Base-by-base conservation (phyloP, 1,140 invertebrate genomes). In the Zaprionus inermis region DNA sequence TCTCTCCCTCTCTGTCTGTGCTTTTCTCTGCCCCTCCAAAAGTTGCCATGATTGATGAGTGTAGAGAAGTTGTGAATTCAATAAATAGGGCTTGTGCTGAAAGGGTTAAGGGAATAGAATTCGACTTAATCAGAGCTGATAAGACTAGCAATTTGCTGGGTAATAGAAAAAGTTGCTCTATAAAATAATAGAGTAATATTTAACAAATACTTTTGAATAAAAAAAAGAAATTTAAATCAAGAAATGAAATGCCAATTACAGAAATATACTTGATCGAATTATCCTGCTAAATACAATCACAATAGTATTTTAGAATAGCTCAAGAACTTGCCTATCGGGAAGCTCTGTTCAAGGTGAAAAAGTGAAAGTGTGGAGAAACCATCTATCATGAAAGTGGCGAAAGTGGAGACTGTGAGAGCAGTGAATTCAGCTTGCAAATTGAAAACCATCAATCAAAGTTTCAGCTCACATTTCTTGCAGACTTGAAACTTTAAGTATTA, bases 391-490 rank as follows among this genome's bases (percentile, higher is more conserved):
- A 30, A 28, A n/a, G 7, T 22, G 68, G 22, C 24, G 57, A 66
- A 80, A 77, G 72, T 73, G 59, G 51, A 66, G 61, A 69, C 65
- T 36, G 64, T 54, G 58, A 38, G 30, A 58, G 59, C 55, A 59
- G 41, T 38, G 41, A 44, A 58, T 71, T 44, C 20, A 72, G 70
- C 55, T 70, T 67, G 72, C 52, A 88, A 88, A 88, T 88, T 79
- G 64, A 88, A 82, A 44, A 59, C 77, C 80, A 85, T 88, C 82
- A 88, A 85, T 85, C 82, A 85, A 88, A 57, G 68, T 57, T 73
- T 34, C 34, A 24, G 28, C 54, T 44, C 12, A 18, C n/a, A 16
- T 65, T 34, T 22, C 71, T 41, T 55, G 5, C 44, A 6, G 7
- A 41, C 24, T 28, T 28, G 24, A 28, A 1, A 55, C 52, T 56